Base-by-base conservation (phyloP, 2,113 vertebrate species). In the Pseudorectes ferrugineus region DNA sequence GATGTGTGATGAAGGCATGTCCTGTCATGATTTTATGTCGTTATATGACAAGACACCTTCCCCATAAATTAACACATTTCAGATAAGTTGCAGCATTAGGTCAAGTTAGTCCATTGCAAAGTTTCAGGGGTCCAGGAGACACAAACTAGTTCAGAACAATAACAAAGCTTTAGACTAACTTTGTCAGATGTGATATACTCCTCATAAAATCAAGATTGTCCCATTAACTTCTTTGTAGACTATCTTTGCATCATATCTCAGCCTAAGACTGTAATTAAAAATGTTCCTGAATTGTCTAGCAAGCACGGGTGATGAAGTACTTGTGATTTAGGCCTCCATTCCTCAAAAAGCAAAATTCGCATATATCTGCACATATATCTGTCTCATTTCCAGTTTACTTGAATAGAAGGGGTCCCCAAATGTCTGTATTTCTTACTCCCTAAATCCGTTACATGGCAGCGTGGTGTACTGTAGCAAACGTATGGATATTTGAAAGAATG, bases 21-120 rank as follows among this genome's bases (percentile, higher is more conserved):
- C 92, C 94, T 90, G 73, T 84, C 82, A 35, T 59, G 82, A 85
- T 89, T 95, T 90, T 67, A n/a, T 89, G 75, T 84, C 85, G n/a
- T 55, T 81, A 24, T 68, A 52, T 81, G 90, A 90, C 88, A 93
- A 84, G 85, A 70, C 40, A 84, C 58, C 46, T 96, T 95, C 83
- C 68, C 82, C 75, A 93, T 85, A 94, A 83, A 94, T 88, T 80
- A 92, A 49, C 94, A 93, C 89, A 33, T 63, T 88, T 80, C 71
- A 55, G 54, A 38, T 77, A 51, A 80, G 51, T 90, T 81, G 63
- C 42, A 67, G 29, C 40, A 31, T n/a, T 67, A 63, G 85, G 88
- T 90, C 45, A 88, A 43, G n/a, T 59, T 62, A 75, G 42, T 87
- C 59, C 51, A 19, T 18, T 84, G 25, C 55, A n/a, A 86, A 88